Conservation (phyloP, 2,113 vertebrate genomes). For the Octodon degus region DNA sequence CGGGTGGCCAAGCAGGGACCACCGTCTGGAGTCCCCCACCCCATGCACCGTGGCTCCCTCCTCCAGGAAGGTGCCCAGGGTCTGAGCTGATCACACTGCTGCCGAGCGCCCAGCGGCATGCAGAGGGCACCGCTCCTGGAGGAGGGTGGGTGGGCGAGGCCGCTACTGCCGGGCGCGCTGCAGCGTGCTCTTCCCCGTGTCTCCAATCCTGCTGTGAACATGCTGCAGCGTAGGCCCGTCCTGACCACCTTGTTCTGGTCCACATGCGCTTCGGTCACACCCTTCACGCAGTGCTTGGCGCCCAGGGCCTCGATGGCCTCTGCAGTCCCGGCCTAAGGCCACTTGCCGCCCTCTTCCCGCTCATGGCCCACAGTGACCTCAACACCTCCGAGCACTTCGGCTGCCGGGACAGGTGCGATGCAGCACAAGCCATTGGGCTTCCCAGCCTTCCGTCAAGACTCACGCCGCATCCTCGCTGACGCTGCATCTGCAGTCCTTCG, state of each 20-base stretch:
- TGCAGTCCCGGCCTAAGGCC: constrained; percentile 90
- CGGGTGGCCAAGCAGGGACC: background rate
- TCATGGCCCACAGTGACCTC: constrained; percentile 94
- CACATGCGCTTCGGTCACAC: constrained; percentile 91
- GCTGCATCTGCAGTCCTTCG: constrained; percentile 86
- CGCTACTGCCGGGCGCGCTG: constrained; percentile 87
- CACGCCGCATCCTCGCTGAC: constrained; percentile 90
- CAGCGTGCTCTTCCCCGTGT: constrained; percentile 90
- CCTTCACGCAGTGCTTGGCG: constrained; percentile 89
- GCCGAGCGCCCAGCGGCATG: background rate
- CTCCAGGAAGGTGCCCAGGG: background rate
- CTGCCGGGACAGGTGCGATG: constrained; percentile 91
- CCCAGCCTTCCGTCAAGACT: constrained; percentile 89
- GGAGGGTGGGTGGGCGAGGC: too few species aligned
- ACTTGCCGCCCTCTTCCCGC: constrained; percentile 91
- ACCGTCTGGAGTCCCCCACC: background rate
- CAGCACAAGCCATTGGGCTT: constrained; percentile 94
- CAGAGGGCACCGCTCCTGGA: background rate
- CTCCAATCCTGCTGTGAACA: constrained; percentile 92
- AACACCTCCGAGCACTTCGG: constrained; percentile 89
- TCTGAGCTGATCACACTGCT: background rate
- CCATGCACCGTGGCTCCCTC: background rate
- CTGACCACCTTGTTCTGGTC: constrained; percentile 92
- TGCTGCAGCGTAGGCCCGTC: constrained; percentile 91
- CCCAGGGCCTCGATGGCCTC: constrained; percentile 91